Percentiles rank a stretch among this genome's conserved stretches.
phyloP scores from a whole-genome alignment of 2,113 vertebrate species.

The Gymnogyps californianus region DNA sequence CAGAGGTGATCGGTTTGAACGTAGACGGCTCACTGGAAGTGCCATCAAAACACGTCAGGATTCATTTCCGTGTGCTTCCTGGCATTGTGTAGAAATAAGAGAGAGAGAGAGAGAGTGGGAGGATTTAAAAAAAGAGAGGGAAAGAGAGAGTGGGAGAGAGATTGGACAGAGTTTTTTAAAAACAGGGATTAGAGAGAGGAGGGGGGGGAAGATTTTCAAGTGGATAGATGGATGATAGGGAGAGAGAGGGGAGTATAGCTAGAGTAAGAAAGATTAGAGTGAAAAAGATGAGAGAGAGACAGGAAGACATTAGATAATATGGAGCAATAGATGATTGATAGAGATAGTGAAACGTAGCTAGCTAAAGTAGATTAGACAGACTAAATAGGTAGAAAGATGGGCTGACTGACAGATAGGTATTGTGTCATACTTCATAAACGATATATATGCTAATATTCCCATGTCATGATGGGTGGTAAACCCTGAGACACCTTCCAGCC shows the following conservation, averaged over 20 bases:
- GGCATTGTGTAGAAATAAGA: neutral
- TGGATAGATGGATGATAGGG: conserved; percentile 65
- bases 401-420: conserved; percentile 70
- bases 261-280: conserved; percentile 63
- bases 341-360: conserved; percentile 66
- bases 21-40: neutral
- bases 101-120: conserved; percentile 26
- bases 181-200: conserved; percentile 57
- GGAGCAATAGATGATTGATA: conserved; percentile 66
- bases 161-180: conserved; percentile 54
- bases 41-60: neutral
- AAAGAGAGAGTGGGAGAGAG: conserved; percentile 51
- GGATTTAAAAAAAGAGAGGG: neutral
- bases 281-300: conserved; percentile 64
- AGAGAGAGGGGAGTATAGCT: conserved; percentile 63
- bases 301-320: conserved; percentile 54
- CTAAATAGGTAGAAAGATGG: conserved; percentile 63
- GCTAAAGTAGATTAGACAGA: conserved; percentile 63
- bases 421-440: conserved; percentile 67
- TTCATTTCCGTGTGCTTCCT: neutral
- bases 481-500: conserved; percentile 67
- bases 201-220: conserved; percentile 15
- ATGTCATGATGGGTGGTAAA: conserved; percentile 67
- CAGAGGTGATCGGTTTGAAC: conserved; percentile 7
- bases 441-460: conserved; percentile 68